Conservation (phyloP, 2,888 invertebrate species). For the Unio pictorum region DNA sequence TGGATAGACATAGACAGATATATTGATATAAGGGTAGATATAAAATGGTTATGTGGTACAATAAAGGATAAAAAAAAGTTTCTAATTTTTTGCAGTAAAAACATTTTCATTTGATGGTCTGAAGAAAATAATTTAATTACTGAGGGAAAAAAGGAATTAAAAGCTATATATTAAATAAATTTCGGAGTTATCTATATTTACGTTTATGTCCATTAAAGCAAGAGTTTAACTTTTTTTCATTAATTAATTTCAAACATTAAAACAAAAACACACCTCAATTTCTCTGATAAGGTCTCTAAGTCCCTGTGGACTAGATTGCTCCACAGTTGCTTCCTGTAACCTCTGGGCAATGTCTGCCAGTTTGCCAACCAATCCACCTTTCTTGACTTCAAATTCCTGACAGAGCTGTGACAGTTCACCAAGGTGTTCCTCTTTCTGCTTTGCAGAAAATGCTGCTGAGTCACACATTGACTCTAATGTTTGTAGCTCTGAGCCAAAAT, state of each 20-base stretch:
- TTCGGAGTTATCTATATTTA: not conserved
- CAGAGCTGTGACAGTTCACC: constrained; percentile 76
- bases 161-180: no score
- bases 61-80: no score
- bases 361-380: constrained; percentile 75
- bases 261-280: constrained; percentile 50
- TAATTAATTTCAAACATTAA: not conserved
- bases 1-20: no score
- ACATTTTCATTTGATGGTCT: no score
- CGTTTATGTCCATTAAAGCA: not conserved
- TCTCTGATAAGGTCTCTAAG: constrained; percentile 58
- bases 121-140: no score
- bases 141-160: no score
- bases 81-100: no score
- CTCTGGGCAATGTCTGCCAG: constrained; percentile 53
- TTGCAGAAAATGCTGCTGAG: constrained; percentile 45
- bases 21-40: no score
- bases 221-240: not conserved
- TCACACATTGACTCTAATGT: constrained; percentile 55
- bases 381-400: constrained; percentile 83
- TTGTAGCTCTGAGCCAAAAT: constrained; percentile 63
- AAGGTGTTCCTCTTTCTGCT: constrained; percentile 67
- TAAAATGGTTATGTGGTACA: no score
- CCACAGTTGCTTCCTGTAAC: constrained; percentile 38
- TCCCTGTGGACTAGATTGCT: constrained; percentile 53